A percentile compares a stretch with the other conserved stretches of the same genome.
Conservation (phyloP, 2,888 invertebrate species). For the Lasius fuliginosus region DNA sequence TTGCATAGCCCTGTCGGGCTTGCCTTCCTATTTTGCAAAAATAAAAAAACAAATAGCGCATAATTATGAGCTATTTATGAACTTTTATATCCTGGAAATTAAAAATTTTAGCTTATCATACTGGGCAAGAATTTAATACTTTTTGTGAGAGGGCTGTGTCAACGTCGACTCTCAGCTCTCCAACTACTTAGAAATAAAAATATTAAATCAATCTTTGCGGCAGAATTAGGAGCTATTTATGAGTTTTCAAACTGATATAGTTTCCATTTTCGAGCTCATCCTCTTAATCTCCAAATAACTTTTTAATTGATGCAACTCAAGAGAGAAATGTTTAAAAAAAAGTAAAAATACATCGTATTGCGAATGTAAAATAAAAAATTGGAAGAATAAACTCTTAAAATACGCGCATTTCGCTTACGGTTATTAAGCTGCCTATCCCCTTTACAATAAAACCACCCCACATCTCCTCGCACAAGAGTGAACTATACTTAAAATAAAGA, state of each 20-base stretch:
- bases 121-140: not conserved
- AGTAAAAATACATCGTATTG: no score
- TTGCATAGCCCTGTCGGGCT: not conserved
- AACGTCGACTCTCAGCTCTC: not conserved
- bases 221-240: not conserved
- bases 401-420: no score
- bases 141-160: not conserved
- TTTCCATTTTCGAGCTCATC: not conserved
- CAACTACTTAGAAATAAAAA: not conserved
- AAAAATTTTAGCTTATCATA: not conserved
- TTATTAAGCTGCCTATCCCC: no score
- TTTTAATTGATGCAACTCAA: not conserved
- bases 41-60: not conserved
- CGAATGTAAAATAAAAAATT: not conserved
- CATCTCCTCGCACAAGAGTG: no score
- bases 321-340: no score
- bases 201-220: slow-evolving; percentile 1
- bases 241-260: not conserved
- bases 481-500: no score
- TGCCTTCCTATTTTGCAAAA: not conserved
- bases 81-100: not conserved
- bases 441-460: no score
- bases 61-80: not conserved
- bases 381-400: not conserved
- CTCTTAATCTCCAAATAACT: not conserved